Evolutionary conservation across 2,797 vertebrate species (phyloP).

Genomic region (Coluber constrictor): DNA sequence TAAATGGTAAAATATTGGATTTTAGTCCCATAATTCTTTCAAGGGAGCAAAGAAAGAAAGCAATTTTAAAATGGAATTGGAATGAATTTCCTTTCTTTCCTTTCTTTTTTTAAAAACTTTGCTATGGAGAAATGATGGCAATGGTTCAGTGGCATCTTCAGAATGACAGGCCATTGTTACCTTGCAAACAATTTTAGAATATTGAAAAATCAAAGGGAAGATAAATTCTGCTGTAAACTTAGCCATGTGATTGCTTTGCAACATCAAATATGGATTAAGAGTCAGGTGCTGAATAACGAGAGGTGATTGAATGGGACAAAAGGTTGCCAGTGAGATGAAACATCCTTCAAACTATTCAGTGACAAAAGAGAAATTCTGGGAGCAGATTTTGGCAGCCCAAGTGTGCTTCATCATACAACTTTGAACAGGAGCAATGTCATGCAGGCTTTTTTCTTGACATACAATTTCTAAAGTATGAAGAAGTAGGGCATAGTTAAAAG

Average conservation of each 20-base stretch:
- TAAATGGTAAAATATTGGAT: constrained; percentile 14
- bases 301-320: constrained; percentile 11
- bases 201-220: constrained; percentile 27
- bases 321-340: constrained; percentile 18
- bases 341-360: constrained; percentile 13
- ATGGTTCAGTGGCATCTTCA: background rate
- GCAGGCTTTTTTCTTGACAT: background rate
- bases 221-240: background rate
- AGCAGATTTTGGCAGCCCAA: background rate
- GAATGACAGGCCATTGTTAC: constrained; percentile 8
- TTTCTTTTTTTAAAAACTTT: background rate
- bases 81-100: background rate
- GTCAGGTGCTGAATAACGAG: background rate
- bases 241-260: constrained; percentile 35
- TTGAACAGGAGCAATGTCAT: fast-evolving
- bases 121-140: background rate
- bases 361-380: background rate
- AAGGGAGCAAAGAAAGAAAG: background rate
- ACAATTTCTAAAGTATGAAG: background rate
- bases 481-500: background rate
- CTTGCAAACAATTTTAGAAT: background rate
- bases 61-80: background rate
- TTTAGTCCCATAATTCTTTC: constrained; percentile 9
- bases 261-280: constrained; percentile 34
- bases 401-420: background rate